These are phyloP conservation scores for Beroe forskalii DNA, from an alignment of 37 sponge, comb jelly and placozoan species.

Conservation along the genomic window DNA sequence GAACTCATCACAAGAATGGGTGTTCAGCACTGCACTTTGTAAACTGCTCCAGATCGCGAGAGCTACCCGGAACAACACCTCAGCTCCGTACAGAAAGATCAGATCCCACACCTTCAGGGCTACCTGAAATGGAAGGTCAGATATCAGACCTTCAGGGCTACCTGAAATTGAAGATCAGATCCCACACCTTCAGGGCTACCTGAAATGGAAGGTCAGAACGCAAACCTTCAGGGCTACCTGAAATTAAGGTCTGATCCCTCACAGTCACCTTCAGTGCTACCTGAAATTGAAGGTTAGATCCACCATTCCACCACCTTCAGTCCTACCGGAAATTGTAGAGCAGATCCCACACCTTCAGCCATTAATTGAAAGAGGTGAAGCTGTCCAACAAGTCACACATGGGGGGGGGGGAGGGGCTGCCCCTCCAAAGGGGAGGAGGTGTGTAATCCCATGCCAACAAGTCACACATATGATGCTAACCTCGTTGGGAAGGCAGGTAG, in stretches of 20 bases:
- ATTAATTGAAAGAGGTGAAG: no score
- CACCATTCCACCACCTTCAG: no score
- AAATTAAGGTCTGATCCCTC: slow-evolving; percentile 82
- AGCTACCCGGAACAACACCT: slow-evolving; percentile 74
- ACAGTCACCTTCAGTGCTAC: slow-evolving; percentile 72
- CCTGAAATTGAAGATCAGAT: slow-evolving; percentile 76
- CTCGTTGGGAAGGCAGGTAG: slow-evolving; percentile 71
- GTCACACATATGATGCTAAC: no score
- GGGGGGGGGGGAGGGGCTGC: no score
- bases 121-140: slow-evolving; percentile 73
- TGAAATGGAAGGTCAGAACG: no score
- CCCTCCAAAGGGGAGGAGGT: no score
- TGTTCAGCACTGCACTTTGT: slow-evolving; percentile 28
- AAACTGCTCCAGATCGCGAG: slow-evolving; percentile 76
- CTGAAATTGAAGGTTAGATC: no score
- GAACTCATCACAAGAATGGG: slow-evolving; percentile 57
- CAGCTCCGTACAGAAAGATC: slow-evolving; percentile 81
- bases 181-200: slow-evolving; percentile 79
- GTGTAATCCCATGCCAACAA: no score
- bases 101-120: slow-evolving; percentile 81
- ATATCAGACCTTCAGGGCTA: slow-evolving; percentile 76
- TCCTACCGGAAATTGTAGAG: no score
- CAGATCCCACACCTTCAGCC: no score
- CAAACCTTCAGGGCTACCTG: slow-evolving; percentile 75
- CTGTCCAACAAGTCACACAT: no score